Base-by-base conservation (phyloP, 2,797 vertebrate genomes). In the Meda fulgida region DNA sequence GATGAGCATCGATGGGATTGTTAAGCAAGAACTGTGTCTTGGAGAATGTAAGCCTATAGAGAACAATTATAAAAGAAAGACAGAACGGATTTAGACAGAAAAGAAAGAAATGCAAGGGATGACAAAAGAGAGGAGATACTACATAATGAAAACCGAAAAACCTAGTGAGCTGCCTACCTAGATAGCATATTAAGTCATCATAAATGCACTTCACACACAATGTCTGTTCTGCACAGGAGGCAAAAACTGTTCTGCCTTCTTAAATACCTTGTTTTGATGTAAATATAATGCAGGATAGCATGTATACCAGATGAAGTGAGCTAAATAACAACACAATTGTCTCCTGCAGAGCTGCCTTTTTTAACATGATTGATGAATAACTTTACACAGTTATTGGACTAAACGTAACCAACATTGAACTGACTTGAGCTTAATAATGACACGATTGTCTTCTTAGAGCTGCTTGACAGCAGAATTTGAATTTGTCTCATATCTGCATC, bases 71-170 rank as follows among this genome's bases (percentile, higher is more conserved):
- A 67, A 67, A 34, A 65, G 21, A 55, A 55, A 55, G 53, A 53
- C 51, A 53, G 51, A 55, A 55, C 8, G 2, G 60, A 29, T 63
- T 63, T 16, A 14, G 53, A 67, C 19, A 13, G 70, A 26, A 70
- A 40, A 36, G 55, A 85, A 51, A 73, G 34, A 36, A 78, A 65
- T 43, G 19, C 34, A 53, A 66, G 31, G 6, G 18, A 60, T 67
- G 66, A 60, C 71, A 60, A 43, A 79, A 40, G 38, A 84, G 76
- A 84, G 36, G 76, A 78, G 66, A 73, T 82, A 65, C 70, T 80
- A 71, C 29, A 70, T 53, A 75, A 80, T 73, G 8, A n/a, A n/a
- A n/a, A n/a, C n/a, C n/a, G n/a, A 3, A 60, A 60, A 60, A 26
- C 58, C 58, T 63, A 63, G 58, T 13, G n/a, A 63, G 13, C 58